Evolutionary conservation across 2,113 vertebrate species (phyloP), one percentile per base, ranked within the genome.

Genomic region (Embiotoca jacksoni): DNA sequence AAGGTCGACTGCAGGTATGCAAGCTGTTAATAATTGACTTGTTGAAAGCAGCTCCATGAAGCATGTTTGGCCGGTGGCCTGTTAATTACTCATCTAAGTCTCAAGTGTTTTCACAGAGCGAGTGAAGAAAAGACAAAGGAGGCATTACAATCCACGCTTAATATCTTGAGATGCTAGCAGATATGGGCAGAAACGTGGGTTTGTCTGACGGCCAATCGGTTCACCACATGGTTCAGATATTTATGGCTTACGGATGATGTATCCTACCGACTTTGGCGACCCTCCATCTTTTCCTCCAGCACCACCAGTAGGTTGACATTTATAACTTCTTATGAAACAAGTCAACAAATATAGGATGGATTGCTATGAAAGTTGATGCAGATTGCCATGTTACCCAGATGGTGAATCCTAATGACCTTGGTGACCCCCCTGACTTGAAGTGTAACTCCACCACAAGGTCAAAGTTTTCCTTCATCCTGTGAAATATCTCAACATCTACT

Each of bases 1-100:
- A 95, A 94, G 93, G 93, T 94, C 87, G 81, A 86, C 91, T 69
- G 65, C 90, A 93, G 92, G 89, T 92, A 94, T 94, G 90, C 85
- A 56, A 2, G 64, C 49, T 2, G 89, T 94, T 94, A 95, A 95
- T 94, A 80, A 94, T 92, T 93, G 81, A 92, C 92, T 77, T 62
- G 81, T 62, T 82, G 37, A 89, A 75, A 80, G 86, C 85, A 76
- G 73, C 32, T 15, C 76, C 72, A 78, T 63, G 77, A 80, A 75
- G 58, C 49, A 60, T 81, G 88, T 85, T 84, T 84, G 37, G 83
- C 52, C 33, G 47, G 73, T 66, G 57, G 56, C 83, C 82, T 61
- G 72, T 72, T 84, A 83, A 87, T 90, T 91, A 73, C 70, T 91
- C 71, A 89, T 89, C 80, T 15, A 54, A 65, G 30, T 65, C 81